Percentiles rank a stretch among this genome's conserved stretches.
Evolutionary conservation across 2,888 invertebrate genomes (phyloP).

Genomic region (Temnothorax unifasciatus): DNA sequence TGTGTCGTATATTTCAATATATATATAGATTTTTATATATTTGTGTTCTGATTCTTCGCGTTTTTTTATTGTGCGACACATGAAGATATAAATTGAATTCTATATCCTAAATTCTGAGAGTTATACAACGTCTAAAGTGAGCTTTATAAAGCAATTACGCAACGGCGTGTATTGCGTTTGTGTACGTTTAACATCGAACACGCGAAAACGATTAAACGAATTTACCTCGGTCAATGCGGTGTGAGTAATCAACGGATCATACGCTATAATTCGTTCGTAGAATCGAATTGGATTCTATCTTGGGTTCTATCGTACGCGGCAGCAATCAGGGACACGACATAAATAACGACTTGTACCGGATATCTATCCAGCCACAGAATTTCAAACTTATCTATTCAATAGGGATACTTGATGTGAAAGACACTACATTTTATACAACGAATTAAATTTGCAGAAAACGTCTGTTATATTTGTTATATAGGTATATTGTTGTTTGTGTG

Average conservation of each 20-base stretch:
- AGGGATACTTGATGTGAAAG: neutral
- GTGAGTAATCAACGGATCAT: slow-evolving; percentile 48
- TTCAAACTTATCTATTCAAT: slow-evolving; percentile 1
- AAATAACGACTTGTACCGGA: neutral
- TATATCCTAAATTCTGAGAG: neutral
- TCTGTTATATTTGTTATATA: neutral
- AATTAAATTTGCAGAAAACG: neutral
- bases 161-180: neutral
- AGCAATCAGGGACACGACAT: neutral
- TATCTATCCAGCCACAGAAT: neutral
- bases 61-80: neutral
- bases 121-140: neutral
- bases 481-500: neutral
- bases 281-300: slow-evolving; percentile 24
- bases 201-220: slow-evolving; percentile 47
- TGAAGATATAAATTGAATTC: neutral
- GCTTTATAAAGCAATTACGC: slow-evolving; percentile 24
- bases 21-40: neutral
- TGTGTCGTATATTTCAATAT: neutral
- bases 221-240: slow-evolving; percentile 47
- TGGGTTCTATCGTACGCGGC: neutral
- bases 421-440: neutral
- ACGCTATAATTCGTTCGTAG: slow-evolving; percentile 25
- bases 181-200: slow-evolving; percentile 21
- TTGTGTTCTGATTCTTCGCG: neutral